phyloP scores from a whole-genome alignment of 2,888 invertebrate species.

The Nebria salina region DNA sequence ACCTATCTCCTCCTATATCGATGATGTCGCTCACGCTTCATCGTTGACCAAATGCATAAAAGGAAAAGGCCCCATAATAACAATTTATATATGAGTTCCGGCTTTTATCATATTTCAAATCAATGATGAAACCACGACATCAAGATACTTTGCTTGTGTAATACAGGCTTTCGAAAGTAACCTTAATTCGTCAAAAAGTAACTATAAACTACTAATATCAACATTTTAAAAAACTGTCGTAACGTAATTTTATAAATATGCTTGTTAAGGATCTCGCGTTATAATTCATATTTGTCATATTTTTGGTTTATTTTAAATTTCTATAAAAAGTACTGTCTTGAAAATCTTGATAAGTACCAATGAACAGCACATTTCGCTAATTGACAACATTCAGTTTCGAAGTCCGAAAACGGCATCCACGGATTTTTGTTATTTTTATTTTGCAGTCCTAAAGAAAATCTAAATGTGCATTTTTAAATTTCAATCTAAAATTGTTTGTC shows the following conservation, averaged over 20 bases:
- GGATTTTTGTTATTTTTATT: conserved; percentile 5
- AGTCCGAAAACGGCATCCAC: not conserved
- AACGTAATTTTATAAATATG: too few relatives aligned
- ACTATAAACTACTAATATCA: too few relatives aligned
- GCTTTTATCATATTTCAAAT: not conserved
- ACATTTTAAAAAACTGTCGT: too few relatives aligned
- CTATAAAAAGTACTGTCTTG: too few relatives aligned
- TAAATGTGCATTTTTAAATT: conserved; percentile 52
- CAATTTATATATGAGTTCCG: not conserved
- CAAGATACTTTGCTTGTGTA: too few relatives aligned
- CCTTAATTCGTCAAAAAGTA: too few relatives aligned
- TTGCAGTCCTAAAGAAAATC: conserved; percentile 62
- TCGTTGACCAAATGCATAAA: not conserved
- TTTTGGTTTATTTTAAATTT: too few relatives aligned
- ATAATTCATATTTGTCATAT: too few relatives aligned
- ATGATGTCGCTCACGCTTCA: not conserved
- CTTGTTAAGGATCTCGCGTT: too few relatives aligned
- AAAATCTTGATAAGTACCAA: not conserved
- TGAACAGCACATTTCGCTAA: not conserved
- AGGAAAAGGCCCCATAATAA: not conserved
- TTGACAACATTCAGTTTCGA: not conserved
- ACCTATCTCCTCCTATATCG: not conserved
- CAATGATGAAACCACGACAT: not conserved
- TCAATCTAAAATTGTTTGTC: conserved; percentile 27
- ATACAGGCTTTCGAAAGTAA: too few relatives aligned